Percentiles rank a stretch among this genome's conserved stretches.
These are phyloP conservation scores for Troides oblongomaculatus DNA, from an alignment of 2,888 invertebrate species.

Conservation along the genomic window DNA sequence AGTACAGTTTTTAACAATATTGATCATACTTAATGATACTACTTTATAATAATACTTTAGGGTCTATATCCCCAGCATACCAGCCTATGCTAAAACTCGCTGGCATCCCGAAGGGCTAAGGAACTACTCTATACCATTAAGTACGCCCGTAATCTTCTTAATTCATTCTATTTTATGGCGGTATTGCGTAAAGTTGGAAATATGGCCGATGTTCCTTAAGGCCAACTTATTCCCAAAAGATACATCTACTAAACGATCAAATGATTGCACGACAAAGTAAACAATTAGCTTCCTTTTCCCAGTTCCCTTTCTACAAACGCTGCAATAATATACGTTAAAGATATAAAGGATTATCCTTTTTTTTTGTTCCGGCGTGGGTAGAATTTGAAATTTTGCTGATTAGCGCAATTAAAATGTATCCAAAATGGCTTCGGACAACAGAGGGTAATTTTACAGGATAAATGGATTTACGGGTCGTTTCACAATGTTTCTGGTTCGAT, in stretches of 20 bases:
- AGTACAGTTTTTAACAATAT: background rate
- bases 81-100: background rate
- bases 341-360: background rate
- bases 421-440: conserved; percentile 45
- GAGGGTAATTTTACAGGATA: conserved; percentile 54
- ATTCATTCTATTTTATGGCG: background rate
- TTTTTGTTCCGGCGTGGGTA: conserved; percentile 32
- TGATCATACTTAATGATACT: background rate
- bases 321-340: background rate
- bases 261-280: background rate
- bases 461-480: conserved; percentile 60
- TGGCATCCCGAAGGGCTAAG: background rate
- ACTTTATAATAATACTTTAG: background rate
- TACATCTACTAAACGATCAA: background rate
- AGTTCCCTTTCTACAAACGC: too few relatives aligned
- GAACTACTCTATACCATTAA: background rate
- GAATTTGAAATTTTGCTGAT: conserved; percentile 38
- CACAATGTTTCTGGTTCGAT: conserved; percentile 43
- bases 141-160: background rate
- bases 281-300: background rate
- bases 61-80: background rate
- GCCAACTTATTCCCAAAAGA: conserved; percentile 1
- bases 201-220: background rate
- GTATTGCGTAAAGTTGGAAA: background rate
- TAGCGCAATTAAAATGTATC: conserved; percentile 41